These are phyloP conservation scores for Drosophila bipectinata DNA, from an alignment of 1,140 invertebrate genomes.

Conservation along the genomic window DNA sequence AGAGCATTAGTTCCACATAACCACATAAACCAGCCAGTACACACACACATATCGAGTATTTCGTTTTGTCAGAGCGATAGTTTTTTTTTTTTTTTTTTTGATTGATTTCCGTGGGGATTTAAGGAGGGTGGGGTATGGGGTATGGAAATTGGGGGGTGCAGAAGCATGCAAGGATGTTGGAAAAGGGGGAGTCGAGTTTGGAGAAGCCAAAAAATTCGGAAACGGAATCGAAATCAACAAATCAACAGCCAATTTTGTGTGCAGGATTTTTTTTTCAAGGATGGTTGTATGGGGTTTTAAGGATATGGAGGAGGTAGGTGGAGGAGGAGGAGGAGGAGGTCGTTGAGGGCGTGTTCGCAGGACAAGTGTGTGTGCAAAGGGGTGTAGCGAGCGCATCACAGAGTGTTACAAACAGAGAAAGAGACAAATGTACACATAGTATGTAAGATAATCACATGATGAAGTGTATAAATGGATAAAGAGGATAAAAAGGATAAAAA, in stretches of 20 bases:
- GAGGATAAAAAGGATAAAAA: neutral
- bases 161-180: conserved; percentile 1
- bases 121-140: conserved; percentile 7
- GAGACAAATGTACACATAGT: conserved; percentile 48
- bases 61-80: conserved; percentile 33
- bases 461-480: conserved; percentile 3
- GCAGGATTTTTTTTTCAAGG: conserved; percentile 22
- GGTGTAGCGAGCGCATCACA: conserved; percentile 50
- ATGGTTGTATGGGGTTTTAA: neutral
- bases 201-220: conserved; percentile 26
- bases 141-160: conserved; percentile 6
- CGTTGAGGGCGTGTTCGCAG: neutral
- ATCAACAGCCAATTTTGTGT: conserved; percentile 74
- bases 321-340: neutral
- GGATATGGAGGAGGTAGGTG: neutral
- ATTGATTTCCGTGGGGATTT: conserved; percentile 23
- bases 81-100: conserved; percentile 8
- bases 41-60: conserved; percentile 47
- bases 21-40: conserved; percentile 66
- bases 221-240: conserved; percentile 59
- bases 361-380: conserved; percentile 36
- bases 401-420: conserved; percentile 46
- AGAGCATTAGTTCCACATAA: conserved; percentile 68
- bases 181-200: neutral
- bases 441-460: conserved; percentile 19